Evolutionary conservation across 2,888 invertebrate species (phyloP).

Genomic region (Phytoseiulus persimilis): DNA sequence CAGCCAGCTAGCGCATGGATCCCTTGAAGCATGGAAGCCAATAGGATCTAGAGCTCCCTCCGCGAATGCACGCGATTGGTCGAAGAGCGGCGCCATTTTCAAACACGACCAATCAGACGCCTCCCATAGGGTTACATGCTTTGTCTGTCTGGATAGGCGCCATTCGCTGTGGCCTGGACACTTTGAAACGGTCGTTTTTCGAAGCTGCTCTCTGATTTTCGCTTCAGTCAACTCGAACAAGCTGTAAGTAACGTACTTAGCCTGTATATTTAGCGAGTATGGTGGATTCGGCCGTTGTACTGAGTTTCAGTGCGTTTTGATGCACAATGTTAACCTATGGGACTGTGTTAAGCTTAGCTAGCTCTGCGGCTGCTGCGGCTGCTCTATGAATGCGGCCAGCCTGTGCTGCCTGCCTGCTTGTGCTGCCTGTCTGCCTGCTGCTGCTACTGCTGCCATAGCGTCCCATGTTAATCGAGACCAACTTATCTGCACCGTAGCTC

Average conservation of each 20-base stretch:
- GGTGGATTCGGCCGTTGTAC: slow-evolving; percentile 1
- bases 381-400: background rate
- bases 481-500: background rate
- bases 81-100: slow-evolving; percentile 18
- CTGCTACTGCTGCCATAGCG: slow-evolving; percentile 28
- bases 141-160: slow-evolving; percentile 25
- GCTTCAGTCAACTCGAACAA: slow-evolving; percentile 25
- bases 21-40: slow-evolving; percentile 12
- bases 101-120: slow-evolving; percentile 28
- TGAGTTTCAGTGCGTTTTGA: slow-evolving; percentile 10
- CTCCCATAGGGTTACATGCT: slow-evolving; percentile 38
- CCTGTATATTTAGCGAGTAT: slow-evolving; percentile 15
- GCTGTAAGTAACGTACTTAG: slow-evolving; percentile 36
- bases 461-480: slow-evolving; percentile 26
- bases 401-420: slow-evolving; percentile 15
- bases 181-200: slow-evolving; percentile 39
- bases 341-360: background rate
- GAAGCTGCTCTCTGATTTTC: slow-evolving; percentile 32
- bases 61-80: background rate
- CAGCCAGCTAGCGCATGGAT: slow-evolving; percentile 23
- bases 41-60: slow-evolving; percentile 22
- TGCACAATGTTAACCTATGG: slow-evolving; percentile 36
- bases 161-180: slow-evolving; percentile 38
- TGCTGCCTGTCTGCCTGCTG: slow-evolving; percentile 30
- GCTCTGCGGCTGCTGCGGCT: slow-evolving; percentile 21